Base-by-base conservation (phyloP, 2,888 invertebrate species). In the Chromoteleia sp. region DNA sequence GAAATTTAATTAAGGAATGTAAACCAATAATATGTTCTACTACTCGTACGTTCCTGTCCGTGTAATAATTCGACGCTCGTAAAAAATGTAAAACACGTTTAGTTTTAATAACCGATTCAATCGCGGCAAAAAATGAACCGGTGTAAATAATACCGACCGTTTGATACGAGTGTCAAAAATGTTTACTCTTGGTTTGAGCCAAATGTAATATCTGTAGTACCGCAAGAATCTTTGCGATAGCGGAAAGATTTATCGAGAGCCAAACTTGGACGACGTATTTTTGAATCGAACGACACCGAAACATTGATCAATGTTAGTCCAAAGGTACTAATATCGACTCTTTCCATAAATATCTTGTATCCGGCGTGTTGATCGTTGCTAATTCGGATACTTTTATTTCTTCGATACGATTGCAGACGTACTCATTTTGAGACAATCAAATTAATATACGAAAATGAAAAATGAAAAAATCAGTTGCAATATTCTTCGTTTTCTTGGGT, bases 201-300 rank as follows among this genome's bases (percentile, higher is more conserved):
- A 15, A 63, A 43, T 54, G 77, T 52, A 67, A 41, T 15, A 25
- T 52, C 48, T 19, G 68, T 19, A 30, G 58, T 15, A 56, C 63
- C 52, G 58, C 73, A 78, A 61, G 81, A 81, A 75, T 78, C 61
- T 71, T n/a, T n/a, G n/a, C n/a, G 71, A 65, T 70, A 65, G 41
- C 70, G 68, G 54, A 68, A 74, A 75, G 71, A 81, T 83, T 83
- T 83, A 83, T 83, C 73, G 79, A 74, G 77, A 70, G 74, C 71
- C 45, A 81, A 84, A 82, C 80, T 81, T 82, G 33, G 52, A 68
- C 41, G 56, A 75, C 78, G 43, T 68, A 45, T 84, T 84, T 84
- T 84, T 84, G 63, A 82, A 84, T 78, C 80, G 59, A 80, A 79
- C 54, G 61, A 58, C 61, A 77, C 70, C 68, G 80, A 82, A 77